A percentile compares a stretch with the other conserved stretches of the same genome.
These are phyloP conservation scores for Folsomia candida DNA, from an alignment of 2,888 invertebrate species.

Conservation along the genomic window DNA sequence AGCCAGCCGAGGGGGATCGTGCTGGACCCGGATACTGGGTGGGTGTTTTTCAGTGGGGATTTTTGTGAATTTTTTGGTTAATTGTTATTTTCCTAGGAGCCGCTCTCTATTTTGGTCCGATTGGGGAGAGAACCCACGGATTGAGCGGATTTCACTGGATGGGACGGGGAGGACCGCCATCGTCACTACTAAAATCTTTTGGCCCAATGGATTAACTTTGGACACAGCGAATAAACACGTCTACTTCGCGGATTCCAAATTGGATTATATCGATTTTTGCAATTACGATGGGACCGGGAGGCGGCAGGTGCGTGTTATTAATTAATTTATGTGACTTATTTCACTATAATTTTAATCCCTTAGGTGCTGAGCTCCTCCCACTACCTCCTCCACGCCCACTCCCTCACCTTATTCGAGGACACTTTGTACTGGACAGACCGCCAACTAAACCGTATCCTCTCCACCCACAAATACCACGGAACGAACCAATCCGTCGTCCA, in stretches of 20 bases:
- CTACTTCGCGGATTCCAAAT: conserved; percentile 95
- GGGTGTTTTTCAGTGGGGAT: conserved; percentile 49
- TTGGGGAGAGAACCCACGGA: conserved; percentile 96
- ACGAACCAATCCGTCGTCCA: conserved; percentile 89
- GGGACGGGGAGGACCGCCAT: conserved; percentile 80
- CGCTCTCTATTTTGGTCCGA: conserved; percentile 97
- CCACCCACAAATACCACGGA: conserved; percentile 88
- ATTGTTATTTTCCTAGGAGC: conserved; percentile 56
- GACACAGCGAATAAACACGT: conserved; percentile 89
- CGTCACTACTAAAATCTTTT: conserved; percentile 91
- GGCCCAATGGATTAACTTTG: conserved; percentile 96
- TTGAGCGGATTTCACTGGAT: conserved; percentile 95
- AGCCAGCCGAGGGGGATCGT: conserved; percentile 96
- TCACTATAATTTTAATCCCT: too few relatives aligned
- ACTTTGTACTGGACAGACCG: conserved; percentile 95
- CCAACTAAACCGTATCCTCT: conserved; percentile 76
- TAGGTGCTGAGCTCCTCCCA: too few relatives aligned
- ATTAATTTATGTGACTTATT: too few relatives aligned
- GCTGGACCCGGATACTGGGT: conserved; percentile 84
- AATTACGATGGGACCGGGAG: conserved; percentile 91
- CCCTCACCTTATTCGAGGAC: conserved; percentile 91
- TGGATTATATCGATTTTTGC: conserved; percentile 94
- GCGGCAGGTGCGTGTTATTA: conserved; percentile 73
- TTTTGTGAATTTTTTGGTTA: not conserved
- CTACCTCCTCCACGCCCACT: conserved; percentile 92